Percentiles rank a stretch among this genome's conserved stretches.
phyloP scores from a whole-genome alignment of 2,797 vertebrate genomes.

The Protonibea diacanthus region DNA sequence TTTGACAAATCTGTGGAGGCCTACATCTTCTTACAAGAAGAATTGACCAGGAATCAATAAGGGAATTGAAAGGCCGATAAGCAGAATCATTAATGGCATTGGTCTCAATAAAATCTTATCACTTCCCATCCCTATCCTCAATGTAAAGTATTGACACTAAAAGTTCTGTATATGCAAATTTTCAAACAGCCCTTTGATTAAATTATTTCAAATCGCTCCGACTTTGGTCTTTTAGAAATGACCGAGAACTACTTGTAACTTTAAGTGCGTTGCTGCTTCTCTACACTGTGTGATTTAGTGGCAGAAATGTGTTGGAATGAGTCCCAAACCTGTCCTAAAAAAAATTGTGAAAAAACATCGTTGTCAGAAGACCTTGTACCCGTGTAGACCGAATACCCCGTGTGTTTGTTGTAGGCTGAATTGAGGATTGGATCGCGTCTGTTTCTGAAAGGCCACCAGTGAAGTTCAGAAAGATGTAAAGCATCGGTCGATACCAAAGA shows the following conservation, averaged over 20 bases:
- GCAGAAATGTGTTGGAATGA: not conserved
- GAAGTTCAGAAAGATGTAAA: not conserved
- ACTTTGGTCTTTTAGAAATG: not conserved
- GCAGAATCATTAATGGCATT: no score
- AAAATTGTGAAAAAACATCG: not conserved
- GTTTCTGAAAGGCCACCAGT: slow-evolving; percentile 9
- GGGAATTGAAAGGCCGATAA: no score
- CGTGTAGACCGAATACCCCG: not conserved
- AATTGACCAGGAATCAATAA: no score
- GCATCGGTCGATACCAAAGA: not conserved
- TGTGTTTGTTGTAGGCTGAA: not conserved
- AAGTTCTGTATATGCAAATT: not conserved
- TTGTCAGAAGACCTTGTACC: not conserved
- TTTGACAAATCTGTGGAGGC: no score
- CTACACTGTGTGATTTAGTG: not conserved
- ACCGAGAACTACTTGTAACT: not conserved
- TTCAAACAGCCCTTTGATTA: not conserved
- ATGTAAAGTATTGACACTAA: no score
- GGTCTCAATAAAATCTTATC: no score
- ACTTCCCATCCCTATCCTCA: no score
- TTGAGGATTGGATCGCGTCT: not conserved
- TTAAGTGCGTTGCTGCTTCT: not conserved
- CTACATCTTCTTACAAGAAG: no score
- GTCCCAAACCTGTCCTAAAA: not conserved
- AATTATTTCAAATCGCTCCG: not conserved